Base-by-base conservation (phyloP, 1,140 invertebrate species). In the Lordiphosa stackelbergi region DNA sequence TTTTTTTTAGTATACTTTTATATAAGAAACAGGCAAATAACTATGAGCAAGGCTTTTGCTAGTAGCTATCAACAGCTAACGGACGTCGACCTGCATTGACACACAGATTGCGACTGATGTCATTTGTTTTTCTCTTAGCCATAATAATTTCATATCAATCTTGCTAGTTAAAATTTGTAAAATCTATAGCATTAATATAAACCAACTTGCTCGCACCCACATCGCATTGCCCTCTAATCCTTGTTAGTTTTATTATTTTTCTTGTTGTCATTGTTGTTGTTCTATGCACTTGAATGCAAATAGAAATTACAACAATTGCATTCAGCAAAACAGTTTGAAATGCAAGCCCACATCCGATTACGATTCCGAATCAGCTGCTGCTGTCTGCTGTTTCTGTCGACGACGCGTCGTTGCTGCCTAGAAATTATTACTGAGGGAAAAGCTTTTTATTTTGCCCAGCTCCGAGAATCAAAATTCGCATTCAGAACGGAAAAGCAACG, bases 401-500 rank as follows among this genome's bases (percentile, higher is more conserved):
- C 35, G 52, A 19, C 43, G 40, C 35, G 52, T 28, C 43, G 40
- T 4, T 13, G 56, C 53, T 38, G 53, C 22, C 34, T 41, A 46
- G 36, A 34, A 46, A 51, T 40, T 58, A 40, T 78, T 68, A 81
- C 75, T 81, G 63, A 52, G 56, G 56, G 68, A 72, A 73, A 81
- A 83, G 83, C 68, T 77, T 55, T 66, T 22, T n/a, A 31, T 46
- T 22, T 46, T 46, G 28, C 43, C 43, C 43, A 46, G 43, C 38
- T 19, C 59, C 41, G n/a, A 46, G 35, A 65, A 59, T 66, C 36
- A 45, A 71, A 68, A 70, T 66, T 55, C 47, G 42, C 55, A 66
- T 69, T 83, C 77, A 83, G 77, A 83, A 77, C 74, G 77, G 77
- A 77, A 83, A 83, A 83, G 72, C 69, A 66, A 62, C 57, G 77